These are phyloP conservation scores for Hydra vulgaris DNA, from an alignment of 30 jellyfish, hydroid and myxozoan species.

Conservation along the genomic window DNA sequence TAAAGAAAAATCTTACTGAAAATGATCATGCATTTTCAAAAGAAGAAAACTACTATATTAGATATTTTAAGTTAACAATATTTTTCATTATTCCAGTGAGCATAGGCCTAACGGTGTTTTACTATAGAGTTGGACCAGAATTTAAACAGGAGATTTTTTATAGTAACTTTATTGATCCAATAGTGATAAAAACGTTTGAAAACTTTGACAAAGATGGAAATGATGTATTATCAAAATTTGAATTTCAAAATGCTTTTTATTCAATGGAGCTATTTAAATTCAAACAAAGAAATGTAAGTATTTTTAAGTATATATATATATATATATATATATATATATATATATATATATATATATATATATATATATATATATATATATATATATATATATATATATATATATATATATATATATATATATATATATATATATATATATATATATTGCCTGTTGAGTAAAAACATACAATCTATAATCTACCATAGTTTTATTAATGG, in stretches of 20 bases:
- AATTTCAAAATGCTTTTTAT: neutral
- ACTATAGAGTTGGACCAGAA: neutral
- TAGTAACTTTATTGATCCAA: neutral
- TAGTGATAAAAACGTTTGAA: neutral
- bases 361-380: too few relatives aligned
- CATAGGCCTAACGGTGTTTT: neutral
- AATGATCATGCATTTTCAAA: neutral
- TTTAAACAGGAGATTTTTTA: too few relatives aligned
- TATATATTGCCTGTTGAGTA: too few relatives aligned
- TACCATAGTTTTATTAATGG: too few relatives aligned
- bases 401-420: too few relatives aligned
- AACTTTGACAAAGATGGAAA: constrained; percentile 24
- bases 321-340: too few relatives aligned
- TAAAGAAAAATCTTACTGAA: neutral
- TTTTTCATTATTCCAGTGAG: neutral
- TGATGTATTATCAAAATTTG: neutral
- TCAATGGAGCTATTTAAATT: neutral
- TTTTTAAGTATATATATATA: too few relatives aligned
- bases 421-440: too few relatives aligned
- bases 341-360: too few relatives aligned
- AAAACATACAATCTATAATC: too few relatives aligned
- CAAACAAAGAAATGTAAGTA: neutral
- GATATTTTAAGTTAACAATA: too few relatives aligned
- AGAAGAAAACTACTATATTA: neutral
- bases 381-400: too few relatives aligned